Conservation (phyloP, 2,888 invertebrate genomes). For the Euplexia lucipara region DNA sequence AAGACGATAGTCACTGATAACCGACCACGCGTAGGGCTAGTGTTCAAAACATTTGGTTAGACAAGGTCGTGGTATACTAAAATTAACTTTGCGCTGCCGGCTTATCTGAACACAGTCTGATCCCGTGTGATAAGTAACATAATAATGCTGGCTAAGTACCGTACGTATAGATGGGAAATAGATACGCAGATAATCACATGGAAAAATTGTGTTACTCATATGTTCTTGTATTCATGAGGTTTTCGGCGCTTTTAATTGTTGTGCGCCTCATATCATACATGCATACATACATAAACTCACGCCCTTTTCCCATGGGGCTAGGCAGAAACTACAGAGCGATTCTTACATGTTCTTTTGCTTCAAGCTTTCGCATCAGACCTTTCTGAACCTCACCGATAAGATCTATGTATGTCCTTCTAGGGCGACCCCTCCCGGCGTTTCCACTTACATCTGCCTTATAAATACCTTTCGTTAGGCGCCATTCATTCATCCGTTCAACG, state of each 20-base stretch:
- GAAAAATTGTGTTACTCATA: not conserved
- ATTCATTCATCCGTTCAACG: too few species aligned
- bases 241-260: not conserved
- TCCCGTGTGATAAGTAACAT: conserved; percentile 34
- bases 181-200: conserved; percentile 11
- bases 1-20: conserved; percentile 75
- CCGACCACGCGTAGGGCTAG: conserved; percentile 72
- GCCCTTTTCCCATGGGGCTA: too few species aligned
- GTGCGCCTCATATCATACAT: too few species aligned
- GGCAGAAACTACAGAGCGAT: too few species aligned
- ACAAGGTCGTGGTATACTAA: conserved; percentile 72
- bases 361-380: too few species aligned
- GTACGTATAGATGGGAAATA: conserved; percentile 11
- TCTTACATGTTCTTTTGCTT: too few species aligned
- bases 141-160: conserved; percentile 9
- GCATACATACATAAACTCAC: too few species aligned
- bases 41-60: conserved; percentile 68
- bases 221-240: not conserved
- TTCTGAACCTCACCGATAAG: too few species aligned
- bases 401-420: too few species aligned
- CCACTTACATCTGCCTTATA: too few species aligned
- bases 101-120: conserved; percentile 56
- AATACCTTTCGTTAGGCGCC: too few species aligned
- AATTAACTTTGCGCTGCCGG: conserved; percentile 47
- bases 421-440: too few species aligned